Evolutionary conservation across 2,888 invertebrate species (phyloP).

Genomic region (Drosophila tanythrix): DNA sequence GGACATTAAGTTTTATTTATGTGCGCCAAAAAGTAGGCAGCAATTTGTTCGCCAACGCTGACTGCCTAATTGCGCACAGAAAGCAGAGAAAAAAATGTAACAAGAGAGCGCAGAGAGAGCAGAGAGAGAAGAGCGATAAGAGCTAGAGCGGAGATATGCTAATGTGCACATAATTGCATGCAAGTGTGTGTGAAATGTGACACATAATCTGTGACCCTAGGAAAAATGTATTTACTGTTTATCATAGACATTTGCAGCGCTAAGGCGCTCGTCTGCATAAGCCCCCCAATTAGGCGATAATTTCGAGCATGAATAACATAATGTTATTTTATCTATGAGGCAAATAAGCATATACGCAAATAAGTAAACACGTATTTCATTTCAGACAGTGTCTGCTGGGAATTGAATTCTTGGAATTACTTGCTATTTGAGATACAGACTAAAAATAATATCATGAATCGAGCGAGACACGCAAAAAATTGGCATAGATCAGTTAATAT

Average conservation of each 20-base stretch:
- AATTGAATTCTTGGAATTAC: neutral
- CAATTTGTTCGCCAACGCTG: conserved; percentile 36
- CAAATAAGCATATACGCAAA: conserved; percentile 33
- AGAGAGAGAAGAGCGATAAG: neutral
- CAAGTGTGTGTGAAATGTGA: conserved; percentile 26
- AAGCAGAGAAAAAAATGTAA: conserved; percentile 8
- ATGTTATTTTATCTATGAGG: conserved; percentile 7
- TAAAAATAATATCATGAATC: neutral
- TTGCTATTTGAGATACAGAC: neutral
- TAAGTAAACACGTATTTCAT: conserved; percentile 44
- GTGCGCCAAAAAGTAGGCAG: conserved; percentile 50
- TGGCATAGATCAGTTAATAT: neutral
- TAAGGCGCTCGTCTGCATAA: conserved; percentile 15
- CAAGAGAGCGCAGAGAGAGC: neutral
- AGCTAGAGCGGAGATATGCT: conserved; percentile 18
- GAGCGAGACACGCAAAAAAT: neutral
- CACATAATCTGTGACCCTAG: conserved; percentile 26
- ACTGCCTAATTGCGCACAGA: conserved; percentile 61
- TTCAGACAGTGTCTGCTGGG: neutral
- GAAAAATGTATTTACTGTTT: conserved; percentile 9
- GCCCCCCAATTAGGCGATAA: conserved; percentile 20
- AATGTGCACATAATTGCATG: conserved; percentile 49
- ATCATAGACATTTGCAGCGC: conserved; percentile 15
- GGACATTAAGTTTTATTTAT: conserved; percentile 73
- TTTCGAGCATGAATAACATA: conserved; percentile 14